Conservation (phyloP, 2,888 invertebrate genomes). For the Pammene fasciana region DNA sequence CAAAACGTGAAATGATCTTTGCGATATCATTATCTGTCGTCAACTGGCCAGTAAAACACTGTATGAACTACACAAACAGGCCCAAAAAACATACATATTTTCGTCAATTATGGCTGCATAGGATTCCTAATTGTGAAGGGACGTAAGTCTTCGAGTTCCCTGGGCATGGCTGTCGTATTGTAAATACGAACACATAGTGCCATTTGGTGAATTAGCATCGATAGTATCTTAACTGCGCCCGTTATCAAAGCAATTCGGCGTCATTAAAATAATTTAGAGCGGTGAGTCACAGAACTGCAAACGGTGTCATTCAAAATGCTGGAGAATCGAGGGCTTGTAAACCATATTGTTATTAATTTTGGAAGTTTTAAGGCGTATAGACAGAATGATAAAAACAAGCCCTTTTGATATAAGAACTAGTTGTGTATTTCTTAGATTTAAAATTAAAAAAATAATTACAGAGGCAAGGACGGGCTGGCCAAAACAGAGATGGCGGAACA, state of each 20-base stretch:
- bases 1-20: constrained; percentile 3
- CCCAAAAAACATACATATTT: constrained; percentile 4
- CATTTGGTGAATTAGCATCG: constrained; percentile 37
- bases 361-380: no score
- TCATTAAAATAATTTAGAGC: constrained; percentile 41
- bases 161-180: not conserved
- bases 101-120: constrained; percentile 12
- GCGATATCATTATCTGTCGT: constrained; percentile 4
- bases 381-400: no score
- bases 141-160: not conserved
- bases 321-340: not conserved
- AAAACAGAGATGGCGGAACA: no score
- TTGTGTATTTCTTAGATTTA: no score
- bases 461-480: no score
- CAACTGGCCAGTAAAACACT: constrained; percentile 14
- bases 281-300: constrained; percentile 44
- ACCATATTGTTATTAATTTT: not conserved
- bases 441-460: no score
- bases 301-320: not conserved
- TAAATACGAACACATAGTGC: not conserved
- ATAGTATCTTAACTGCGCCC: constrained; percentile 42
- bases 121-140: not conserved
- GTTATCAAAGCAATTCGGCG: constrained; percentile 43
- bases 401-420: no score
- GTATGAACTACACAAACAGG: not conserved